These are phyloP conservation scores for Mythimna pallens DNA, from an alignment of 2,888 invertebrate genomes.

Conservation along the genomic window DNA sequence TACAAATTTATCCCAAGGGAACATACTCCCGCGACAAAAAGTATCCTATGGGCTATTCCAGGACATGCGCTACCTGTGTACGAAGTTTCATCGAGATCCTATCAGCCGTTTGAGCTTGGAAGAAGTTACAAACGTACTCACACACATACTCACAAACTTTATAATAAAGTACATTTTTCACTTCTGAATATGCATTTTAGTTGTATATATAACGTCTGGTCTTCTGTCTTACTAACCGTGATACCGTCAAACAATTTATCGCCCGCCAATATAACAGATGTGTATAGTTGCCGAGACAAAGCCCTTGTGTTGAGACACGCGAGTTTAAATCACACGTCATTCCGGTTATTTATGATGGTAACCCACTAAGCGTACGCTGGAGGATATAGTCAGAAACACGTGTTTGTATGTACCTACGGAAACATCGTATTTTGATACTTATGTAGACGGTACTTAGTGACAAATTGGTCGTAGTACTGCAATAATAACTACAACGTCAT, in stretches of 20 bases:
- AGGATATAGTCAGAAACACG: conserved; percentile 14
- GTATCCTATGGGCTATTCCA: too few species aligned
- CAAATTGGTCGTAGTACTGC: not conserved
- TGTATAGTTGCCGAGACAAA: not conserved
- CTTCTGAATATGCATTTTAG: too few species aligned
- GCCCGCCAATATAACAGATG: conserved; percentile 5
- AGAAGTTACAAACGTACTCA: too few species aligned
- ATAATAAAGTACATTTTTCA: too few species aligned
- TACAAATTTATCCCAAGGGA: too few species aligned
- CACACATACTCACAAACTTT: too few species aligned
- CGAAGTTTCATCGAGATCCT: too few species aligned
- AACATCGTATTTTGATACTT: not conserved
- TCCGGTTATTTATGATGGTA: conserved; percentile 15
- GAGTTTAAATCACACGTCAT: conserved; percentile 17
- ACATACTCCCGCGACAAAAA: too few species aligned
- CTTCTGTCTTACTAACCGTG: too few species aligned
- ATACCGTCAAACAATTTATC: conserved; percentile 3
- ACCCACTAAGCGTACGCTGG: not conserved
- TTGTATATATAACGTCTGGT: too few species aligned
- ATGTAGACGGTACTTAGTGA: not conserved
- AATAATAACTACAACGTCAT: not conserved
- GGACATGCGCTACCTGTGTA: too few species aligned
- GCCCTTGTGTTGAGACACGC: conserved; percentile 19
- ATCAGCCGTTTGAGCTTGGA: too few species aligned
- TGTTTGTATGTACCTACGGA: not conserved